These are phyloP conservation scores for Brenthis daphne DNA, from an alignment of 2,888 invertebrate species.

Conservation along the genomic window DNA sequence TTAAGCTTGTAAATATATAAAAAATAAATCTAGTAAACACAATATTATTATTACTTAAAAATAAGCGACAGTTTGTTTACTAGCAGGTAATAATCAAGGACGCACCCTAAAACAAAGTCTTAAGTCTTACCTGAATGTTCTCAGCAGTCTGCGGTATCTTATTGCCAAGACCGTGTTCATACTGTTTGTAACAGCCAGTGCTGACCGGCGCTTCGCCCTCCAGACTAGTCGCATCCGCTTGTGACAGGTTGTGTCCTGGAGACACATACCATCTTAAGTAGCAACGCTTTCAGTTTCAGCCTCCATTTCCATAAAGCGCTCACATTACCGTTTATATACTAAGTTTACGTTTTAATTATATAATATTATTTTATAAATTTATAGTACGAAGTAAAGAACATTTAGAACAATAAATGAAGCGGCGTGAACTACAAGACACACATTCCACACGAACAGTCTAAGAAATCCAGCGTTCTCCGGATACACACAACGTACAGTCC, in stretches of 20 bases:
- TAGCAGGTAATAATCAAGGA: background rate
- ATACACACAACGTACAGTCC: slow-evolving; percentile 77
- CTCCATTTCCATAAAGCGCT: slow-evolving; percentile 53
- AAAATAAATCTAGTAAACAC: background rate
- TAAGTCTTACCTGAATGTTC: slow-evolving; percentile 63
- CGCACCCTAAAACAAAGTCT: background rate
- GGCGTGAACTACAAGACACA: slow-evolving; percentile 78
- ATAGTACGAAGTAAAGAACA: slow-evolving; percentile 49
- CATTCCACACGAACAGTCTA: slow-evolving; percentile 77
- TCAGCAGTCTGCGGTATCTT: slow-evolving; percentile 68
- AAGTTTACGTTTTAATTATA: slow-evolving; percentile 39
- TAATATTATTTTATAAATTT: slow-evolving; percentile 35
- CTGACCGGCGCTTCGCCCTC: slow-evolving; percentile 89
- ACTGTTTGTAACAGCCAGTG: slow-evolving; percentile 90
- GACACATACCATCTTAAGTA: slow-evolving; percentile 79
- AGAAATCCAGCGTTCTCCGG: slow-evolving; percentile 77
- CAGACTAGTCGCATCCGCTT: slow-evolving; percentile 92
- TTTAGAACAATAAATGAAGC: slow-evolving; percentile 62
- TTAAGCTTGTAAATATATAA: background rate
- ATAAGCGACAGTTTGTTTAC: background rate
- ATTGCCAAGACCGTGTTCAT: slow-evolving; percentile 84
- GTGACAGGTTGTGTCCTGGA: slow-evolving; percentile 95
- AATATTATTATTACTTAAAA: background rate
- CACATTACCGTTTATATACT: slow-evolving; percentile 43
- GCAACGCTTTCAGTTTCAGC: slow-evolving; percentile 64